Percentiles rank a stretch among this genome's conserved stretches.
phyloP scores from a whole-genome alignment of 2,888 invertebrate genomes.

The Oligia latruncula region DNA sequence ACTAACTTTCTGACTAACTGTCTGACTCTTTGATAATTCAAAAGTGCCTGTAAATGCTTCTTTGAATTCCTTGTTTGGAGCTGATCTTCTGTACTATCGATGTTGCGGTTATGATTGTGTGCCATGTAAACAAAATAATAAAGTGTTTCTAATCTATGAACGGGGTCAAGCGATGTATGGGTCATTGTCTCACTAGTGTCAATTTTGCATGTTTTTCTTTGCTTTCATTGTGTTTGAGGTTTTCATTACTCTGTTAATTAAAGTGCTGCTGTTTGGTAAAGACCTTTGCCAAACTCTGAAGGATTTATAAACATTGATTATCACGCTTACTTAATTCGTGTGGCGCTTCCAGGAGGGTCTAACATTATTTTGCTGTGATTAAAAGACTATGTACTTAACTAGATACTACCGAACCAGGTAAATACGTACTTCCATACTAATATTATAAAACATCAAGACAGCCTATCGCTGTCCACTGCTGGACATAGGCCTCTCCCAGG shows the following conservation, averaged over 20 bases:
- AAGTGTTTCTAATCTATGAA: conserved; percentile 40
- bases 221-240: conserved; percentile 26
- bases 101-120: conserved; percentile 48
- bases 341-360: not conserved
- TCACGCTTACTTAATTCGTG: not conserved
- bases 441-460: too few species aligned
- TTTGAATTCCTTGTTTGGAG: too few species aligned
- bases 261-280: not conserved
- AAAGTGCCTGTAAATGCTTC: not conserved
- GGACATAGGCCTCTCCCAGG: too few species aligned
- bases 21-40: not conserved
- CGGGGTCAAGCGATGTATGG: conserved; percentile 54
- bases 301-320: not conserved
- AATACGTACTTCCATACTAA: not conserved
- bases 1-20: not conserved
- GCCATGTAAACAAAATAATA: conserved; percentile 68
- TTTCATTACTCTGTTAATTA: conserved; percentile 9
- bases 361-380: not conserved
- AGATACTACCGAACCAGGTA: not conserved
- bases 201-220: conserved; percentile 11
- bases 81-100: conserved; percentile 1
- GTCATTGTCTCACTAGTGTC: conserved; percentile 56
- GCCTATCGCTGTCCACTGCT: too few species aligned
- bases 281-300: not conserved
- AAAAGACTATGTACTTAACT: not conserved